These are phyloP conservation scores for Rhingia campestris DNA, from an alignment of 2,888 invertebrate species.

Conservation along the genomic window DNA sequence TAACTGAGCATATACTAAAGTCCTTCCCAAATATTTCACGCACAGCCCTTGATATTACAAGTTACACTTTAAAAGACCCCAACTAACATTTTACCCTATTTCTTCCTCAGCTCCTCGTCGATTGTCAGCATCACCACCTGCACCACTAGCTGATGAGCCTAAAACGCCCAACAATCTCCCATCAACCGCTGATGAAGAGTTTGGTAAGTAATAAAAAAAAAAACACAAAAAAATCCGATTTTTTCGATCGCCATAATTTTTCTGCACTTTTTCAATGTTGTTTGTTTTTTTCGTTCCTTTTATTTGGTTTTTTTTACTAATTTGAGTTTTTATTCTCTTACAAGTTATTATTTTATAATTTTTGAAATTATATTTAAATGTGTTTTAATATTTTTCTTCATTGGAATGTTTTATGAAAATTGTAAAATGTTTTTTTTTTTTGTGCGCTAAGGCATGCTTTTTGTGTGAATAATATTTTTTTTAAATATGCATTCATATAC, in stretches of 20 bases:
- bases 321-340: conserved; percentile 49
- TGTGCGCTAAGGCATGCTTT: conserved; percentile 64
- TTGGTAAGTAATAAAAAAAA: conserved; percentile 78
- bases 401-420: conserved; percentile 61
- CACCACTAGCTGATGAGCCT: conserved; percentile 75
- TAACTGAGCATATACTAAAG: too few species aligned
- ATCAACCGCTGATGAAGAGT: conserved; percentile 78
- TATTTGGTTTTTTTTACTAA: conserved; percentile 76
- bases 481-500: neutral
- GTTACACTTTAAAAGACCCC: neutral
- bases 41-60: neutral
- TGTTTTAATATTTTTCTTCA: conserved; percentile 50
- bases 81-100: neutral
- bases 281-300: conserved; percentile 75
- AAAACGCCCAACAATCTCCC: conserved; percentile 76
- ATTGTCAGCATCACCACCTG: conserved; percentile 76
- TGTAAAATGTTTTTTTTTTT: conserved; percentile 43
- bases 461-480: conserved; percentile 28
- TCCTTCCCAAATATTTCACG: too few species aligned
- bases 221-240: neutral
- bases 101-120: conserved; percentile 76
- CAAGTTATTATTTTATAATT: conserved; percentile 72
- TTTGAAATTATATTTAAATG: conserved; percentile 68
- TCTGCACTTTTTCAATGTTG: conserved; percentile 71
- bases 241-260: conserved; percentile 41